Evolutionary conservation across 2,888 invertebrate genomes (phyloP).

Genomic region (Seira sanloemensis): DNA sequence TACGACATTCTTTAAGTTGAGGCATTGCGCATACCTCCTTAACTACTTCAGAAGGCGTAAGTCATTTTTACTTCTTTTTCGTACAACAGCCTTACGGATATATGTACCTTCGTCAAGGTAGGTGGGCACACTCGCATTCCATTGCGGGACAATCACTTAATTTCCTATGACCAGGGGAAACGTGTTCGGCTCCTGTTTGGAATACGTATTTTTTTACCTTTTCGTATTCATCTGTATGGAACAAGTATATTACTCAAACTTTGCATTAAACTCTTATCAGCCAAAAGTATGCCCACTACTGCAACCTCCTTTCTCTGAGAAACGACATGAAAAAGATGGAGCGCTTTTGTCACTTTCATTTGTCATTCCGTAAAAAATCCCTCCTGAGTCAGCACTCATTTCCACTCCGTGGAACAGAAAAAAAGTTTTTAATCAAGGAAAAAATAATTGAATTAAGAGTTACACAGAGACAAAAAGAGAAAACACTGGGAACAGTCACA

Average conservation of each 20-base stretch:
- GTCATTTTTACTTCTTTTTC: background rate
- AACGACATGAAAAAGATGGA: constrained; percentile 63
- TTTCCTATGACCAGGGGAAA: background rate
- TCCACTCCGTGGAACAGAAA: constrained; percentile 41
- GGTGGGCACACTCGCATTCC: constrained; percentile 6
- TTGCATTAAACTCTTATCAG: background rate
- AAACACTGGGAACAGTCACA: background rate
- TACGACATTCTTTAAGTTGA: background rate
- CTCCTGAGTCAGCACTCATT: constrained; percentile 60
- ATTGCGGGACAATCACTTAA: background rate
- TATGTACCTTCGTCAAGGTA: background rate
- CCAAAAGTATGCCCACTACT: background rate
- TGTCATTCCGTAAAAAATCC: constrained; percentile 53
- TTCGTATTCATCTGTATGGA: background rate
- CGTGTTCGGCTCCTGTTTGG: background rate
- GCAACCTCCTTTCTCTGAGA: constrained; percentile 21
- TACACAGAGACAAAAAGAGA: constrained; percentile 11
- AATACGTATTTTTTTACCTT: background rate
- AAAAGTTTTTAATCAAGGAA: constrained; percentile 64
- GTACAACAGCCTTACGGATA: background rate
- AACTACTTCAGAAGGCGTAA: background rate
- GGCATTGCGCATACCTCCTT: background rate
- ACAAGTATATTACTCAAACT: background rate
- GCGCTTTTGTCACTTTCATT: constrained; percentile 64
- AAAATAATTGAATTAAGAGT: constrained; percentile 61